A percentile compares a stretch with the other conserved stretches of the same genome.
Conservation (phyloP, 2,888 invertebrate species). For the Tenthredo mesomela region DNA sequence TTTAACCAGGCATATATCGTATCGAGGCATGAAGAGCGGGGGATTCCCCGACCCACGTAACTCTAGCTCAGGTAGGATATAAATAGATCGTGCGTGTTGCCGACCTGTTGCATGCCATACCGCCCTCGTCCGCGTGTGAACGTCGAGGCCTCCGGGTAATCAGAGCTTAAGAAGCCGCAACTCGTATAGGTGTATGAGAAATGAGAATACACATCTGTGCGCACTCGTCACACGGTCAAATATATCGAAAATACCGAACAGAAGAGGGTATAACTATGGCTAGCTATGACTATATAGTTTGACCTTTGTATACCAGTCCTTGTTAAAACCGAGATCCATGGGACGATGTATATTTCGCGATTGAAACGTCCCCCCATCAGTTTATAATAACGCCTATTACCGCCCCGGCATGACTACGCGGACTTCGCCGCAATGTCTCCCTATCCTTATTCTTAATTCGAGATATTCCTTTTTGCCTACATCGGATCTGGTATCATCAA, state of each 20-base stretch:
- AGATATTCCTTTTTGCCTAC: background rate
- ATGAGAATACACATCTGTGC: background rate
- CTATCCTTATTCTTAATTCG: constrained; percentile 3
- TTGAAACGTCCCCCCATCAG: constrained; percentile 53
- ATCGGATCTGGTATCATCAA: constrained; percentile 2
- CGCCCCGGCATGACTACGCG: constrained; percentile 59
- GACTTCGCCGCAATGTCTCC: background rate
- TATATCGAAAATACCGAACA: constrained; percentile 17
- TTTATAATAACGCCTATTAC: constrained; percentile 68
- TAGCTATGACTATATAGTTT: background rate
- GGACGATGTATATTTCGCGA: constrained; percentile 44
- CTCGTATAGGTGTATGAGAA: background rate
- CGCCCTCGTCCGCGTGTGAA: constrained; percentile 71
- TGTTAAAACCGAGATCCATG: constrained; percentile 6
- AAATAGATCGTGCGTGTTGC: constrained; percentile 70
- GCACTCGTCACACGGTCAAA: constrained; percentile 1
- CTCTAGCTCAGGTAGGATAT: constrained; percentile 69
- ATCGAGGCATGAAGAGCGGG: background rate
- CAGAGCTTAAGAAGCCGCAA: constrained; percentile 44
- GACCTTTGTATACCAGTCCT: constrained; percentile 27
- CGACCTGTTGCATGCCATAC: constrained; percentile 70
- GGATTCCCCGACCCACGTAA: constrained; percentile 61
- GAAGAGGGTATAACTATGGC: background rate
- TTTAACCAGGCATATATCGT: background rate
- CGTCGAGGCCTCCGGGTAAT: constrained; percentile 63